A percentile compares a stretch with the other conserved stretches of the same genome.
These are phyloP conservation scores for Scaptomyza montana DNA, from an alignment of 1,140 invertebrate genomes.

Conservation along the genomic window DNA sequence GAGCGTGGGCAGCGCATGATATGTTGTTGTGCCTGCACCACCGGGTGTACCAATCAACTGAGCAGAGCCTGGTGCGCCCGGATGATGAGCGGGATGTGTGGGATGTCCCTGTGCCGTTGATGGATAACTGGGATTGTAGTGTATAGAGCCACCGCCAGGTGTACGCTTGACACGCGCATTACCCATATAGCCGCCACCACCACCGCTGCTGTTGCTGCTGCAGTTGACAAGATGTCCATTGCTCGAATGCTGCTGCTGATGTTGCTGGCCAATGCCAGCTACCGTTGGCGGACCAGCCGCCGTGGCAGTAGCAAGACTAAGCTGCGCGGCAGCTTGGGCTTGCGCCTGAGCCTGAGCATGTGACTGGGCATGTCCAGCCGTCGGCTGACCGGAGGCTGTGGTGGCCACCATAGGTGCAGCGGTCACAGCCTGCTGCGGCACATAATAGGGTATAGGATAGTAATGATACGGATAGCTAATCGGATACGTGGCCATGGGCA, in stretches of 20 bases:
- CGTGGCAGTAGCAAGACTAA: slow-evolving; percentile 49
- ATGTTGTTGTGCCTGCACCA: slow-evolving; percentile 72
- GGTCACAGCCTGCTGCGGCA: slow-evolving; percentile 68
- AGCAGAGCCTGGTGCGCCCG: slow-evolving; percentile 52
- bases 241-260: slow-evolving; percentile 33
- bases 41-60: slow-evolving; percentile 51
- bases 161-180: slow-evolving; percentile 71
- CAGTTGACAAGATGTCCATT: slow-evolving; percentile 38
- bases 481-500: slow-evolving; percentile 81
- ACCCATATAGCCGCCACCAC: slow-evolving; percentile 35
- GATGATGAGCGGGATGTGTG: slow-evolving; percentile 47
- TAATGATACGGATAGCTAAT: slow-evolving; percentile 81
- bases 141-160: slow-evolving; percentile 68
- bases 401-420: slow-evolving; percentile 59
- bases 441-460: slow-evolving; percentile 82
- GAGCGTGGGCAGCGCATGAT: slow-evolving; percentile 80
- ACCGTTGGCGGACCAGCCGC: slow-evolving; percentile 70
- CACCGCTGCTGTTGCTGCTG: slow-evolving; percentile 21
- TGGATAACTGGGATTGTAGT: slow-evolving; percentile 68
- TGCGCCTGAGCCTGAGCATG: slow-evolving; percentile 41
- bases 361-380: slow-evolving; percentile 25
- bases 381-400: slow-evolving; percentile 40
- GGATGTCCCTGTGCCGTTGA: slow-evolving; percentile 46
- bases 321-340: slow-evolving; percentile 52
- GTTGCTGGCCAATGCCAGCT: slow-evolving; percentile 45